Evolutionary conservation across 2,888 invertebrate species (phyloP).

Genomic region (Mesorhabditis belari): DNA sequence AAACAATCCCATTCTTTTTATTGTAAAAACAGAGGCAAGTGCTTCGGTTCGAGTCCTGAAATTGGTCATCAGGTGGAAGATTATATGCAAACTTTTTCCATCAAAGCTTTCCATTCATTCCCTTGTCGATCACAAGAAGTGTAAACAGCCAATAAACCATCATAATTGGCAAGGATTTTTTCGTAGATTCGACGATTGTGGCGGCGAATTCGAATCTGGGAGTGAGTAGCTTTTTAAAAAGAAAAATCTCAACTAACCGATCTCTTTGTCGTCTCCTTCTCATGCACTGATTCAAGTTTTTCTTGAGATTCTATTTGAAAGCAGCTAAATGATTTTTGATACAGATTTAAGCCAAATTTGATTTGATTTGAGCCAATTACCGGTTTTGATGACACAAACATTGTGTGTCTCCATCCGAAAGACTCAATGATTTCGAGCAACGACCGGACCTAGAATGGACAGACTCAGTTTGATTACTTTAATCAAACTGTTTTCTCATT

Average conservation of each 20-base stretch:
- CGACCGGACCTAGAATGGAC: no score
- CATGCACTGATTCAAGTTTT: conserved; percentile 1
- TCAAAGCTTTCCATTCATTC: neutral
- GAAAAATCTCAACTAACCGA: neutral
- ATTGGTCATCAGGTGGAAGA: no score
- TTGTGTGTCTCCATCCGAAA: no score
- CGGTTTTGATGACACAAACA: conserved; percentile 1
- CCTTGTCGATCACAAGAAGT: conserved; percentile 36
- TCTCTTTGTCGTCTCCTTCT: conserved; percentile 1
- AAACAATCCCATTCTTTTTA: conserved; percentile 45
- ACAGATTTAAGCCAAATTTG: no score
- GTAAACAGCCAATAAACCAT: conserved; percentile 45
- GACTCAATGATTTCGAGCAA: no score
- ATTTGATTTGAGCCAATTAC: conserved; percentile 16
- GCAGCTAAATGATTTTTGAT: no score
- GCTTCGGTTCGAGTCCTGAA: conserved; percentile 21
- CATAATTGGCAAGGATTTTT: conserved; percentile 34
- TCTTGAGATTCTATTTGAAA: conserved; percentile 13
- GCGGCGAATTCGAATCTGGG: conserved; percentile 19
- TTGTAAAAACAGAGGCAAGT: conserved; percentile 49
- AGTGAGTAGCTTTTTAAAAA: neutral
- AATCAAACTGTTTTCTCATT: conserved; percentile 3
- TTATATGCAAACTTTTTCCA: neutral
- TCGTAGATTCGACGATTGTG: conserved; percentile 34
- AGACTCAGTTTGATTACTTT: conserved; percentile 4